Evolutionary conservation across 2,113 vertebrate genomes (phyloP).

Genomic region (Urocitellus parryii): DNA sequence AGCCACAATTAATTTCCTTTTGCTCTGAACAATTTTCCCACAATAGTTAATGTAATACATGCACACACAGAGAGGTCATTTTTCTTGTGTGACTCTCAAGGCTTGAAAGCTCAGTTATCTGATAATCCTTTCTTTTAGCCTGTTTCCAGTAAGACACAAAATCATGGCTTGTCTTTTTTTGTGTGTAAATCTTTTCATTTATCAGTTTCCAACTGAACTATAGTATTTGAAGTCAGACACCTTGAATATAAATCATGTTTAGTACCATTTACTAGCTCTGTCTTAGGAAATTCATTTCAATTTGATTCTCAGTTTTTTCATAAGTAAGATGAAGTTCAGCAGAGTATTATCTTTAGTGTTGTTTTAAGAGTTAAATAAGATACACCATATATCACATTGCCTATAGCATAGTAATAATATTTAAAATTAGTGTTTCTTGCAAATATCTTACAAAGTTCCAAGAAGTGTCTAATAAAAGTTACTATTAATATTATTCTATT

Average conservation of each 20-base stretch:
- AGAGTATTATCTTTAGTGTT: not conserved
- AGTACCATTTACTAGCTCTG: not conserved
- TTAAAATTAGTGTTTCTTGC: constrained; percentile 38
- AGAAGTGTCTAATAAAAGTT: constrained; percentile 2
- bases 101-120: not conserved
- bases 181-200: constrained; percentile 30
- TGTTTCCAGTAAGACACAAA: not conserved
- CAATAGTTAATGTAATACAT: not conserved
- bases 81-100: not conserved
- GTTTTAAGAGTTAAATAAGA: constrained; percentile 5
- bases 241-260: constrained; percentile 3
- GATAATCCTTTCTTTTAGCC: not conserved
- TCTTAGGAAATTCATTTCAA: constrained; percentile 7
- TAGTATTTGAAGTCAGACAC: constrained; percentile 5
- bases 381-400: not conserved
- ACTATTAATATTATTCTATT: not conserved
- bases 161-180: not conserved
- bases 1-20: not conserved
- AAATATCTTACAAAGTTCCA: not conserved
- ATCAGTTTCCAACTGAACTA: constrained; percentile 10
- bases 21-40: not conserved
- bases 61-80: not conserved
- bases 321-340: not conserved
- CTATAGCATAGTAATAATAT: not conserved
- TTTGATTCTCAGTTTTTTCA: not conserved